phyloP scores from a whole-genome alignment of 2,113 vertebrate genomes.

The Fregata magnificens region DNA sequence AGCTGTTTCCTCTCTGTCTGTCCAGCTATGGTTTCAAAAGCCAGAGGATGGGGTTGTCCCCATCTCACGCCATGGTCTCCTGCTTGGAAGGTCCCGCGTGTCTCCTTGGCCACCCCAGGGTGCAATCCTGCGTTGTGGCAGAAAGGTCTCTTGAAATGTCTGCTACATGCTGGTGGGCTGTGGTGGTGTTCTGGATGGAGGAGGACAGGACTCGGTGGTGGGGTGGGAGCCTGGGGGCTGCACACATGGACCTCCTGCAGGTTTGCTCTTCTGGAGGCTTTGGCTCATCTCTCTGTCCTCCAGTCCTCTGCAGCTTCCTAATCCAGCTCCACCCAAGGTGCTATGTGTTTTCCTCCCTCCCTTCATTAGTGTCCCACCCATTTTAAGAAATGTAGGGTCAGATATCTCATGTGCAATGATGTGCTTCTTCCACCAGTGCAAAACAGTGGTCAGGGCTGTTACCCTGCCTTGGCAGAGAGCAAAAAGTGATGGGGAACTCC shows the following conservation, averaged over 20 bases:
- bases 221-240: background rate
- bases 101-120: background rate
- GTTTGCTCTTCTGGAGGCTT: background rate
- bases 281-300: background rate
- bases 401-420: background rate
- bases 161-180: background rate
- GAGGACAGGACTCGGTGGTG: fast-evolving
- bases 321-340: background rate
- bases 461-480: background rate
- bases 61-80: background rate
- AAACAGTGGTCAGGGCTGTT: background rate
- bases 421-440: background rate
- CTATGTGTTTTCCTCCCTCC: fast-evolving
- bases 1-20: background rate
- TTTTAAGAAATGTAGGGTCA: background rate
- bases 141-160: background rate
- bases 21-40: background rate
- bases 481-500: background rate
- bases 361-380: background rate
- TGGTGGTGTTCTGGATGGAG: background rate
- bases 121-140: background rate
- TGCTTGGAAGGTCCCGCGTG: background rate
- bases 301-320: background rate
- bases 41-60: background rate
- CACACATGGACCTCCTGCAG: background rate